Base-by-base conservation (phyloP, 2,888 invertebrate species). In the Amphipyra tragopoginis region DNA sequence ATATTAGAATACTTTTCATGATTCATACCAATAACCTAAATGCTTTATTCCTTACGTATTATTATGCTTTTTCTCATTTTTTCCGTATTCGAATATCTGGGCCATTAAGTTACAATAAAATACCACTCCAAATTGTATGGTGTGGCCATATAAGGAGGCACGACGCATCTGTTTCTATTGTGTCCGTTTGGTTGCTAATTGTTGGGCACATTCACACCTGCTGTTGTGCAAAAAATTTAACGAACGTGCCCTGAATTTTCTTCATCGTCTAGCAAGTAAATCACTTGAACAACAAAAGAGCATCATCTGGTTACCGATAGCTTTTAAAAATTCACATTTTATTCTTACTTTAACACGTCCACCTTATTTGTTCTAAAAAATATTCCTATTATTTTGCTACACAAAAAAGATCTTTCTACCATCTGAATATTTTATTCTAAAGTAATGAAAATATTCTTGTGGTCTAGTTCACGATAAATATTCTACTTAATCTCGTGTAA, bases 11-110 rank as follows among this genome's bases (percentile, higher is more conserved):
- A 77, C 75, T 77, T 82, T 81, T 79, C 75, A 77, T 84, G 82
- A 88, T 88, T 87, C 83, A 85, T 87, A 82, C 66, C 70, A 79
- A 80, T 73, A 75, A 74, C 79, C 77, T 87, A 88, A 89, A 87
- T 77, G 83, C 65, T 72, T 76, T 70, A 75, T 71, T 76, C 65
- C 53, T 63, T 60, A 57, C 44, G 40, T 68, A 50, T 75, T 48
- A 73, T 76, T 75, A 62, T 2, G 33, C 58, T 61, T 39, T 58
- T 75, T 76, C 60, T 40, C 57, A 61, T 66, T 54, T 51, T 60
- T 55, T 11, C n/a, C 29, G 26, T 38, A 43, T 61, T 57, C 14
- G 21, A 58, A 59, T 63, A 51, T 61, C 53, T 58, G 57, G 56
- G 44, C 47, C 49, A 58, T 65, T 75, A 61, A 63, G 42, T 52